Percentiles rank a stretch among this genome's conserved stretches.
Evolutionary conservation across 2,888 invertebrate species (phyloP).

Genomic region (Trimorus sp.): DNA sequence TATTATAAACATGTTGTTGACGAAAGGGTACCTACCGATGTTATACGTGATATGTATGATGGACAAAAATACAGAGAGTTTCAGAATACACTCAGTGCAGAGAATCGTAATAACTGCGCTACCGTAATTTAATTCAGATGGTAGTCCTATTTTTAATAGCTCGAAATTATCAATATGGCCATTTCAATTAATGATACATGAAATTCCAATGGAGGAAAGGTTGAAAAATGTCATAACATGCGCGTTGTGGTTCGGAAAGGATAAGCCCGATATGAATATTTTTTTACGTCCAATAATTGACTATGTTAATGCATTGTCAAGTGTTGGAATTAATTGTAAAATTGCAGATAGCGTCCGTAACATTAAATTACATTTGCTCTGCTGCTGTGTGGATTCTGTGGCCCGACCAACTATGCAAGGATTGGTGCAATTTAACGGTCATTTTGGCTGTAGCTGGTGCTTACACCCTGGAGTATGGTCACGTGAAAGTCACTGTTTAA

Average conservation of each 20-base stretch:
- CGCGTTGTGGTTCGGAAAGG: neutral
- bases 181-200: neutral
- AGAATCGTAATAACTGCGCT: neutral
- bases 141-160: constrained; percentile 5
- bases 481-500: neutral
- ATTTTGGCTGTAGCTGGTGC: constrained; percentile 3
- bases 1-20: constrained; percentile 14
- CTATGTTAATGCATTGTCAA: neutral
- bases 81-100: neutral
- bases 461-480: neutral
- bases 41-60: constrained; percentile 18
- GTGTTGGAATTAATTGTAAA: neutral
- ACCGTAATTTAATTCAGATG: constrained; percentile 13
- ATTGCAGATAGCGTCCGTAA: neutral
- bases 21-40: neutral
- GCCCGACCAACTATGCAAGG: constrained; percentile 11
- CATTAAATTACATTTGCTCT: neutral
- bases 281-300: neutral
- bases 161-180: constrained; percentile 10
- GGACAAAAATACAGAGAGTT: constrained; percentile 17
- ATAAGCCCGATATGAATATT: neutral
- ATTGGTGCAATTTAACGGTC: constrained; percentile 1
- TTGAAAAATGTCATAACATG: neutral
- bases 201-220: constrained; percentile 2
- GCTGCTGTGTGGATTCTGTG: constrained; percentile 9